A percentile compares a stretch with the other conserved stretches of the same genome.
These are phyloP conservation scores for Agrochola lychnidis DNA, from an alignment of 2,888 invertebrate species.

Conservation along the genomic window DNA sequence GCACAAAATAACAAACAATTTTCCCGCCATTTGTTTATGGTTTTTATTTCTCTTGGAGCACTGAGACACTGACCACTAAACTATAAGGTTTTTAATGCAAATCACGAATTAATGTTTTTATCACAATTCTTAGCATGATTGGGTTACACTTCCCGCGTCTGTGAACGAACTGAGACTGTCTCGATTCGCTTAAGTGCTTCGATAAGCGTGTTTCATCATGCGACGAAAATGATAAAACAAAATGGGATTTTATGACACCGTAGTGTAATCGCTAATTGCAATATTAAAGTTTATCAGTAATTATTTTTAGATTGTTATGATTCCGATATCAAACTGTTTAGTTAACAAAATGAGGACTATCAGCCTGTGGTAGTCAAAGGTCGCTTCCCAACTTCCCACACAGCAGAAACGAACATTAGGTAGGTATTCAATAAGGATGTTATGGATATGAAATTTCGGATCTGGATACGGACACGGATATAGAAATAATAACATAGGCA, in stretches of 20 bases:
- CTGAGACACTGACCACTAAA: constrained; percentile 29
- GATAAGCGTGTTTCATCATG: constrained; percentile 62
- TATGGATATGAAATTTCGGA: too few relatives aligned
- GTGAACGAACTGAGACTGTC: constrained; percentile 45
- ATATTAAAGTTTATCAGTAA: not conserved
- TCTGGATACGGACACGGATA: too few relatives aligned
- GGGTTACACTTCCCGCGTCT: constrained; percentile 27
- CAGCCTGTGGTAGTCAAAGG: not conserved
- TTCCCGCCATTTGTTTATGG: constrained; percentile 46
- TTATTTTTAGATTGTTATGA: constrained; percentile 9
- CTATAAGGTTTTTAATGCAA: not conserved
- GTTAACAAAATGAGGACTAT: not conserved
- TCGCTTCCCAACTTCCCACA: not conserved
- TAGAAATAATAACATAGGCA: too few relatives aligned
- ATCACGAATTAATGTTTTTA: constrained; percentile 1
- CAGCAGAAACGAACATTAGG: not conserved
- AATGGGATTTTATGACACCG: constrained; percentile 50
- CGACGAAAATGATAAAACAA: constrained; percentile 52
- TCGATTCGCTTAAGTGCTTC: constrained; percentile 31
- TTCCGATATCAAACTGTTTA: not conserved
- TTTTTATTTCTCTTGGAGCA: constrained; percentile 1
- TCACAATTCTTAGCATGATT: constrained; percentile 8
- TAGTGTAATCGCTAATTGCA: constrained; percentile 36
- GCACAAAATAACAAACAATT: constrained; percentile 24
- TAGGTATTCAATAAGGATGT: too few relatives aligned